A percentile compares a stretch with the other conserved stretches of the same genome.
Evolutionary conservation across 2,888 invertebrate species (phyloP).

Genomic region (Spicauda simplicius): DNA sequence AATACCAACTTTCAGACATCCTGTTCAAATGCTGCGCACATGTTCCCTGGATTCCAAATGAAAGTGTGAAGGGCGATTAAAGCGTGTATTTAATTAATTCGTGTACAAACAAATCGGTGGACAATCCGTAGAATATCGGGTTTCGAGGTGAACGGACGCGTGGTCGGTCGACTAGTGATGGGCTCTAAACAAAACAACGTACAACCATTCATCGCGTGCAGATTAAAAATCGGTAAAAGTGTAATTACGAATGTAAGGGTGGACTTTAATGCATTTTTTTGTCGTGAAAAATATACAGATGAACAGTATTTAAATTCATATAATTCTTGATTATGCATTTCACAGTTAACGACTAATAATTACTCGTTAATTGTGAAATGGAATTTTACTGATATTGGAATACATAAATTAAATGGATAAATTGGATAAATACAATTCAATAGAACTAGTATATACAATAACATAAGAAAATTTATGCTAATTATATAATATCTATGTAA

Average conservation of each 20-base stretch:
- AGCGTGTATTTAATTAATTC: slow-evolving; percentile 36
- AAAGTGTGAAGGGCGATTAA: slow-evolving; percentile 33
- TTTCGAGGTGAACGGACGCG: slow-evolving; percentile 26
- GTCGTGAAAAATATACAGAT: no score
- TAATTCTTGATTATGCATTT: no score
- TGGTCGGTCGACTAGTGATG: slow-evolving; percentile 4
- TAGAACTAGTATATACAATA: background rate
- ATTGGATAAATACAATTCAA: background rate
- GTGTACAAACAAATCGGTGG: slow-evolving; percentile 36
- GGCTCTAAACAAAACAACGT: background rate
- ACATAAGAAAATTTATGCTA: background rate
- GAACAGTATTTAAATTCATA: no score
- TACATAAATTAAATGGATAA: background rate
- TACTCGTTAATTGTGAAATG: no score
- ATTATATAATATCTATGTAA: background rate
- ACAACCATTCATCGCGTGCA: no score
- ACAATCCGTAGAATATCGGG: slow-evolving; percentile 21
- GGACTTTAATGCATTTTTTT: no score
- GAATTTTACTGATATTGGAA: no score
- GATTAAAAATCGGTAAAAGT: no score
- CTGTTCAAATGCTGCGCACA: slow-evolving; percentile 11
- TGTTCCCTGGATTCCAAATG: slow-evolving; percentile 16
- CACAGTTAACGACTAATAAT: no score
- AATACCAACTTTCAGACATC: slow-evolving; percentile 1
- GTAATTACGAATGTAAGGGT: no score